Evolutionary conservation across 1,140 invertebrate species (phyloP).

Genomic region (Neuroterus valhalla): DNA sequence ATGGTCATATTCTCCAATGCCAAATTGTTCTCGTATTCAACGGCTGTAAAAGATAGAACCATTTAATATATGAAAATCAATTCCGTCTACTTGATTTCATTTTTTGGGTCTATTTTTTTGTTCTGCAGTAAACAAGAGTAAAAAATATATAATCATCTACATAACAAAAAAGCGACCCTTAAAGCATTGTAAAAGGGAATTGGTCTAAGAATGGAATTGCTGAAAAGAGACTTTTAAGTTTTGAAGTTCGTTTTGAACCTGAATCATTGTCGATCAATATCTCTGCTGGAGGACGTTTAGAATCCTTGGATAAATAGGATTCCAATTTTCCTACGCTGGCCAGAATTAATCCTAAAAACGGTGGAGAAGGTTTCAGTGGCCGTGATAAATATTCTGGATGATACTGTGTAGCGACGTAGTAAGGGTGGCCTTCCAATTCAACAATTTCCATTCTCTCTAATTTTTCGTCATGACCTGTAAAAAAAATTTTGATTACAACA

Average conservation of each 20-base stretch:
- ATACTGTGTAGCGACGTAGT: constrained; percentile 97
- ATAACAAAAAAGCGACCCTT: too few relatives aligned
- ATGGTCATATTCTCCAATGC: too few relatives aligned
- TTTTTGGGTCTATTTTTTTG: too few relatives aligned
- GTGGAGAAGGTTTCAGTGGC: constrained; percentile 94
- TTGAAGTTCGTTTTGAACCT: constrained; percentile 64
- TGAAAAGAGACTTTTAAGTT: too few relatives aligned
- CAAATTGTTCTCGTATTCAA: too few relatives aligned
- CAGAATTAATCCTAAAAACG: constrained; percentile 95
- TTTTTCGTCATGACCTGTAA: constrained; percentile 80
- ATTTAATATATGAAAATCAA: too few relatives aligned
- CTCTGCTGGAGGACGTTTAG: constrained; percentile 80
- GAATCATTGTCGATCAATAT: constrained; percentile 83
- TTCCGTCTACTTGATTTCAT: too few relatives aligned
- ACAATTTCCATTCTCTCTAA: constrained; percentile 91
- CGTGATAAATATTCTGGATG: constrained; percentile 98
- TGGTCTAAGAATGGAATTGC: too few relatives aligned
- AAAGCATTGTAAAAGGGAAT: too few relatives aligned
- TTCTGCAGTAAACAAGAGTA: too few relatives aligned
- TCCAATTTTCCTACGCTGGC: constrained; percentile 87
- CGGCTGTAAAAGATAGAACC: too few relatives aligned
- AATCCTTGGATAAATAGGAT: constrained; percentile 82
- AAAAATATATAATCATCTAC: too few relatives aligned
- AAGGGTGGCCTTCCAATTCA: constrained; percentile 87
- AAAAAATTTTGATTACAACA: constrained; percentile 41